These are phyloP conservation scores for Balaenoptera acutorostrata DNA, from an alignment of 2,113 vertebrate species.

Conservation along the genomic window DNA sequence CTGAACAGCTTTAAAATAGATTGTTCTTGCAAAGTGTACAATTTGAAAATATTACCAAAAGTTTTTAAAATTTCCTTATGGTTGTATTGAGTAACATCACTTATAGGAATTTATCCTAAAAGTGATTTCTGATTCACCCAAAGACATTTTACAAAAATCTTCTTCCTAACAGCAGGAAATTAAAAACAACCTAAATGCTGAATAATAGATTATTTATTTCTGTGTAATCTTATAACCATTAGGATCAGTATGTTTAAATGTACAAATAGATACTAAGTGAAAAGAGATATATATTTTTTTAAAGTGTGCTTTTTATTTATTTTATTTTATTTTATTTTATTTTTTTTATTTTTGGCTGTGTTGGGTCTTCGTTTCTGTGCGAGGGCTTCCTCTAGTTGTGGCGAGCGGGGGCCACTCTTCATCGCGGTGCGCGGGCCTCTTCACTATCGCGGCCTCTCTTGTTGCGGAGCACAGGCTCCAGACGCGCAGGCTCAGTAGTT, in stretches of 20 bases:
- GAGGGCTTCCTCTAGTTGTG: too few species aligned
- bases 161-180: background rate
- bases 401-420: too few species aligned
- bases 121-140: background rate
- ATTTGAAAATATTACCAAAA: background rate
- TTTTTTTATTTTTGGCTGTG: too few species aligned
- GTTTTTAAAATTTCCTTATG: background rate
- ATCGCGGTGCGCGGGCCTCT: too few species aligned
- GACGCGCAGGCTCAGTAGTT: too few species aligned
- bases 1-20: background rate
- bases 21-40: background rate
- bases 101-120: background rate
- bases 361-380: too few species aligned
- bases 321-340: too few species aligned
- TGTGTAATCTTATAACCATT: background rate
- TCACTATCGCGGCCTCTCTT: too few species aligned
- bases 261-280: background rate
- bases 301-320: too few species aligned
- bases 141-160: background rate
- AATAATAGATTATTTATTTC: background rate
- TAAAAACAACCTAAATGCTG: background rate
- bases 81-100: background rate
- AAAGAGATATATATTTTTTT: background rate
- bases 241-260: background rate
- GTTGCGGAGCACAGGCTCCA: too few species aligned